Percentiles rank a stretch among this genome's conserved stretches.
These are phyloP conservation scores for Chrysodeixis includens DNA, from an alignment of 2,888 invertebrate genomes.

Conservation along the genomic window DNA sequence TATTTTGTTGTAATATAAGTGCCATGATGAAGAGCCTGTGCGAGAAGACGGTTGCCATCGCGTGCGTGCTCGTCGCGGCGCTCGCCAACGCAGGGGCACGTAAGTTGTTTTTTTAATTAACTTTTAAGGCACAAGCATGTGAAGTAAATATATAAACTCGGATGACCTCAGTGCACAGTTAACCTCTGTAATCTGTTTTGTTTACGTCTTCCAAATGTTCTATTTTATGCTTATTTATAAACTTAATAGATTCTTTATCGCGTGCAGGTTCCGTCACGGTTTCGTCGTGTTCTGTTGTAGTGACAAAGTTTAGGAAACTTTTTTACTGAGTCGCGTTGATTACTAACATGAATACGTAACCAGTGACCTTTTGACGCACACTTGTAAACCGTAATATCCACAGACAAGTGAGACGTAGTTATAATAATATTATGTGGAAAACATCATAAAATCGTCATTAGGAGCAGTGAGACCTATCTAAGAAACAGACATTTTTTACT, in stretches of 20 bases:
- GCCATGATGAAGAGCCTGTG: slow-evolving; percentile 61
- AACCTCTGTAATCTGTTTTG: slow-evolving; percentile 54
- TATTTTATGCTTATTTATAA: slow-evolving; percentile 27
- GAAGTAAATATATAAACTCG: slow-evolving; percentile 45
- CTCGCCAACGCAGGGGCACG: slow-evolving; percentile 59
- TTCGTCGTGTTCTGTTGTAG: slow-evolving; percentile 15
- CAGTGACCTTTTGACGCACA: slow-evolving; percentile 21
- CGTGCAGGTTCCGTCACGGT: background rate
- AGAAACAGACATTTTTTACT: no score
- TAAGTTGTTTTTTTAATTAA: slow-evolving; percentile 60
- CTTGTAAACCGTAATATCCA: slow-evolving; percentile 19
- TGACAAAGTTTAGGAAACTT: slow-evolving; percentile 28
- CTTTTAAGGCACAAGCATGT: slow-evolving; percentile 21
- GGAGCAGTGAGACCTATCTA: background rate
- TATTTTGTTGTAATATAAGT: slow-evolving; percentile 50
- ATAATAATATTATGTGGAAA: background rate
- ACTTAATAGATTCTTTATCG: background rate
- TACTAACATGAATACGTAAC: slow-evolving; percentile 10
- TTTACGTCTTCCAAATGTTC: slow-evolving; percentile 30
- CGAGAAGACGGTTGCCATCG: slow-evolving; percentile 51
- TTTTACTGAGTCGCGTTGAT: slow-evolving; percentile 17
- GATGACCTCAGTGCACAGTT: slow-evolving; percentile 61
- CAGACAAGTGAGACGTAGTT: slow-evolving; percentile 13
- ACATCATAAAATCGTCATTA: background rate
- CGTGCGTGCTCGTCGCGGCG: slow-evolving; percentile 57